Evolutionary conservation across 2,888 invertebrate genomes (phyloP), one percentile per base, ranked within the genome.

Genomic region (Petrolisthes cinctipes): DNA sequence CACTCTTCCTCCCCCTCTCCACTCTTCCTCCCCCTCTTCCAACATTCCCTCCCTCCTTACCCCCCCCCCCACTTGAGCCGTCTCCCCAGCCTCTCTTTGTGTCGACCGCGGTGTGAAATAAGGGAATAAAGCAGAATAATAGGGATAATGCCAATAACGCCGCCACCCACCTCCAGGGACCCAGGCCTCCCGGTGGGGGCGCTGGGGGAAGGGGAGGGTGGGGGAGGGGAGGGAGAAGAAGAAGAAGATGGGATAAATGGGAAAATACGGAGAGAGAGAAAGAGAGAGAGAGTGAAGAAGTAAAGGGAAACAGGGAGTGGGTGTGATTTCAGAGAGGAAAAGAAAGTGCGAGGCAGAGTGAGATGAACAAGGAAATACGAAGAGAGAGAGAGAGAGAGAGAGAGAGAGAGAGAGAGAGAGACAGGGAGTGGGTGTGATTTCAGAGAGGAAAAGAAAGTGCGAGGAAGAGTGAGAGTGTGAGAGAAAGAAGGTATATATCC

Each of bases 121-220:
- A 86, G 86, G 86, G 86, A 86, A 86, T 86, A 86, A 86, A 83
- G 73, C n/a, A 61, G 68, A 66, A 86, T 86, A 86, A 86, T 83
- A 80, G 83, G 83, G 86, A 86, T 86, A 86, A 86, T 86, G 78
- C 86, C 86, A 86, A 86, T 86, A 83, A 75, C 66, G 57, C 53
- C 75, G 17, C n/a, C n/a, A n/a, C 37, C 85, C 85, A 80, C 57
- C 76, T 76, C 61, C 23, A 73, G 83, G 71, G 73, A n/a, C 54
- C 76, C 57, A 73, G 14, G 54, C n/a, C n/a, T n/a, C n/a, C n/a
- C n/a, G n/a, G n/a, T n/a, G n/a, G n/a, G n/a, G n/a, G n/a, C n/a
- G n/a, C n/a, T n/a, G n/a, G 82, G 82, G 54, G 82, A 66, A 68
- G 71, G 71, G 73, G 54, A 73, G 73, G 82, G 82, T 61, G 20